Base-by-base conservation (phyloP, 2,113 vertebrate species). In the Spheniscus mendiculus region DNA sequence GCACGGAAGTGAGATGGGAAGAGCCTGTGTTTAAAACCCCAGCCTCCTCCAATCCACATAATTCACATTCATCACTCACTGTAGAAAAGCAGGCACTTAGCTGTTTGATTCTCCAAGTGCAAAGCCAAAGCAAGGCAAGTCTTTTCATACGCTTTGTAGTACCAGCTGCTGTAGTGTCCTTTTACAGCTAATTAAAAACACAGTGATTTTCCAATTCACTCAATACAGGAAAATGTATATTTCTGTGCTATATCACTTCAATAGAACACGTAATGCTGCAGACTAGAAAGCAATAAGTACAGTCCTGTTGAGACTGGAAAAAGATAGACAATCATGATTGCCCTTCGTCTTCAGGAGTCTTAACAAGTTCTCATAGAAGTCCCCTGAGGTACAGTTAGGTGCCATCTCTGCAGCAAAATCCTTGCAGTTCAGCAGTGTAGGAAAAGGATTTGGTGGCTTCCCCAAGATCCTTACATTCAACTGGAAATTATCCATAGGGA, bases 201-300 rank as follows among this genome's bases (percentile, higher is more conserved):
- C 73, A 93, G 42, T 25, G 70, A 70, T 94, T 97, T 97, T 91
- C 81, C 77, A 89, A 70, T 93, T 82, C 95, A 72, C 53, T 96
- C 32, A 47, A 27, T 55, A 36, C 49, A 81, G 61, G 47, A 87
- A 94, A 94, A 83, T 50, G 44, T 47, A 55, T 72, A 83, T 87
- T 95, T 89, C 83, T 70, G 38, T 83, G 84, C 49, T 29, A 3
- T 86, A 81, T 65, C 50, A 55, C 71, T 93, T 82, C 56, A 73
- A 59, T 20, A 83, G 62, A 79, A 9, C 27, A 79, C 0, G 0
- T 82, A 59, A 52, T 50, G 20, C 84, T 94, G 66, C 26, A 87
- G 62, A 87, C 42, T 53, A 79, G 40, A 90, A 19, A 61, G 34
- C 29, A 73, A 0, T 70, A 87, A 84, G 19, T 77, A 73, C 34